phyloP scores from a whole-genome alignment of 2,797 vertebrate species.

The Anas capensis region DNA sequence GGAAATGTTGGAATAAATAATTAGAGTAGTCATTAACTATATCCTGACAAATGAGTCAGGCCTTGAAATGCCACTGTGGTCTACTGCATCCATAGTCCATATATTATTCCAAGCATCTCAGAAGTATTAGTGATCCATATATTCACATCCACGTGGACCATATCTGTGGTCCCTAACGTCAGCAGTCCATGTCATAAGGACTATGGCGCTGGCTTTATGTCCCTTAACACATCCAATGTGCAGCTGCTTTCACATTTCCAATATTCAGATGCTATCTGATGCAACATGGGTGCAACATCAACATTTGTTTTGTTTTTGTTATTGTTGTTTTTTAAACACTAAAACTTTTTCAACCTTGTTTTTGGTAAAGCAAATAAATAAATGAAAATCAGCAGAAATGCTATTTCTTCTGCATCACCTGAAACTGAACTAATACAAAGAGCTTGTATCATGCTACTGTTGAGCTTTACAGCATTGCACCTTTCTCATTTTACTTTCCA shows the following conservation, averaged over 20 bases:
- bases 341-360: not conserved
- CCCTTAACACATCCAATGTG: not conserved
- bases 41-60: not conserved
- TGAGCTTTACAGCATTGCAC: not conserved
- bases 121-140: not conserved
- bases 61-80: conserved; percentile 7
- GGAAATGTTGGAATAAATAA: not conserved
- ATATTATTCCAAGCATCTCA: not conserved
- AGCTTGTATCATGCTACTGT: not conserved
- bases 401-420: conserved; percentile 2
- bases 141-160: not conserved
- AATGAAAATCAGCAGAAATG: not conserved
- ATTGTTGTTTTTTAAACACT: not conserved
- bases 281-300: not conserved
- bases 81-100: not conserved
- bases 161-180: not conserved
- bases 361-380: conserved; percentile 3
- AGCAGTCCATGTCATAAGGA: not conserved
- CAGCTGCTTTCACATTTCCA: not conserved
- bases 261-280: not conserved
- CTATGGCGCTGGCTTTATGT: not conserved
- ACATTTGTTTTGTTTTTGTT: not conserved
- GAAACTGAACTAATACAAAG: not conserved
- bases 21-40: not conserved
- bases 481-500: conserved; percentile 8